Conservation (phyloP, 2,797 vertebrate genomes). For the Rhinella marina region DNA sequence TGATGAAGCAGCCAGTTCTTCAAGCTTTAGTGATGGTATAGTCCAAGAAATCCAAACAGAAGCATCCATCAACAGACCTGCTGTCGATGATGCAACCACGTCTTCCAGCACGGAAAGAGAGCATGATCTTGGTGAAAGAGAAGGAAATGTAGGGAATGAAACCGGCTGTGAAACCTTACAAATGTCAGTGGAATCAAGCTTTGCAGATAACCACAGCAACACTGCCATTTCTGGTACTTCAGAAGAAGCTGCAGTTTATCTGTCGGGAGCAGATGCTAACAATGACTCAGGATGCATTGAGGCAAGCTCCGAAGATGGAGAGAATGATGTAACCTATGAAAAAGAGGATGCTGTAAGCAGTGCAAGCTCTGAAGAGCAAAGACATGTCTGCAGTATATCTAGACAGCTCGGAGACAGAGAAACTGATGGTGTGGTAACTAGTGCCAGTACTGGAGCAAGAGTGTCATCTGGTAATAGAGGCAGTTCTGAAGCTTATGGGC, state of each 20-base stretch:
- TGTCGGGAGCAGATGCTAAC: conserved; percentile 73
- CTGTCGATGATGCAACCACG: conserved; percentile 66
- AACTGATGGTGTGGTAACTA: conserved; percentile 66
- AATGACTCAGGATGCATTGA: conserved; percentile 67
- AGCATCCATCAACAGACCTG: neutral
- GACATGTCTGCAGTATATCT: conserved; percentile 61
- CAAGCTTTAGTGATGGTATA: neutral
- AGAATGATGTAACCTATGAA: conserved; percentile 69
- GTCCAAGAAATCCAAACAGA: neutral
- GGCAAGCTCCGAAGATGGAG: conserved; percentile 65
- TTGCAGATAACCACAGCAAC: conserved; percentile 71
- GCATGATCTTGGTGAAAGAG: neutral
- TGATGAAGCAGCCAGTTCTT: conserved; percentile 57
- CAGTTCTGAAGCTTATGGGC: conserved; percentile 66
- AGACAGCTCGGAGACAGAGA: conserved; percentile 61
- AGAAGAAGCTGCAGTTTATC: conserved; percentile 72
- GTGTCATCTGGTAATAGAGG: conserved; percentile 67
- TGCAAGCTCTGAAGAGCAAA: conserved; percentile 77
- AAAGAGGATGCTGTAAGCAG: conserved; percentile 82
- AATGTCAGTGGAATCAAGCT: conserved; percentile 67
- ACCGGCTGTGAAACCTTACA: conserved; percentile 34
- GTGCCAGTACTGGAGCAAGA: conserved; percentile 68
- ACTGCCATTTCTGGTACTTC: conserved; percentile 37
- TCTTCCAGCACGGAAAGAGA: conserved; percentile 78
- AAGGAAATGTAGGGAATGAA: conserved; percentile 50